These are phyloP conservation scores for Drosophila lacertosa DNA, from an alignment of 1,140 invertebrate species.

Conservation along the genomic window DNA sequence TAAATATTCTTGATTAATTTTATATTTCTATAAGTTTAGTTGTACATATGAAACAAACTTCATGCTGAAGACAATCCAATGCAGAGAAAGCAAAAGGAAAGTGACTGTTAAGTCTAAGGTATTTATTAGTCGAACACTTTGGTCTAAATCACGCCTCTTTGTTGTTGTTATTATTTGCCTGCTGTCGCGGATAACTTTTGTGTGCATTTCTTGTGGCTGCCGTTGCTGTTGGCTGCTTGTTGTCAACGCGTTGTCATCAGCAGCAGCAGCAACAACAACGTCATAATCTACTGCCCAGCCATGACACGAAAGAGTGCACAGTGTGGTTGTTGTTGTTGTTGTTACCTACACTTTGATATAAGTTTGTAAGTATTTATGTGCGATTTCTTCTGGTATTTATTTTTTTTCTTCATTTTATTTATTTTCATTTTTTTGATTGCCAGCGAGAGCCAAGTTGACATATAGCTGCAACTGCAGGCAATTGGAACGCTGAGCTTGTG, in stretches of 20 bases:
- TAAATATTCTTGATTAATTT: no score
- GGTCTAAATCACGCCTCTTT: background rate
- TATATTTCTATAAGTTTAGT: no score
- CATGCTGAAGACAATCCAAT: no score
- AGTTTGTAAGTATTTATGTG: slow-evolving; percentile 38
- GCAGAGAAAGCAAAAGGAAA: background rate
- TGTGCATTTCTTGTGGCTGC: slow-evolving; percentile 32
- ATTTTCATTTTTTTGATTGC: slow-evolving; percentile 24
- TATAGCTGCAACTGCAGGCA: slow-evolving; percentile 33
- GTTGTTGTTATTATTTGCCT: slow-evolving; percentile 12
- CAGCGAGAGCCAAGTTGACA: slow-evolving; percentile 22
- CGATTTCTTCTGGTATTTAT: slow-evolving; percentile 23
- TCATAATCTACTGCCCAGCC: slow-evolving; percentile 31
- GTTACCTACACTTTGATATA: slow-evolving; percentile 22
- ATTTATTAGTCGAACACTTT: background rate
- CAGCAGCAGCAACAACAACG: slow-evolving; percentile 22
- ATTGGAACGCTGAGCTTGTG: slow-evolving; percentile 36
- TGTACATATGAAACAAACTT: no score
- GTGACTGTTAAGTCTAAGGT: background rate
- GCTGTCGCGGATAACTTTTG: slow-evolving; percentile 32
- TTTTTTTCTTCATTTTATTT: slow-evolving; percentile 4
- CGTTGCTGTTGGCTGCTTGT: slow-evolving; percentile 19
- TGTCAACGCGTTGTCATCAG: slow-evolving; percentile 41
- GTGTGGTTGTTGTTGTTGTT: slow-evolving; percentile 14
- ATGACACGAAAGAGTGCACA: slow-evolving; percentile 43